Evolutionary conservation across 2,888 invertebrate species (phyloP).

Genomic region (Epsilonema sp.): DNA sequence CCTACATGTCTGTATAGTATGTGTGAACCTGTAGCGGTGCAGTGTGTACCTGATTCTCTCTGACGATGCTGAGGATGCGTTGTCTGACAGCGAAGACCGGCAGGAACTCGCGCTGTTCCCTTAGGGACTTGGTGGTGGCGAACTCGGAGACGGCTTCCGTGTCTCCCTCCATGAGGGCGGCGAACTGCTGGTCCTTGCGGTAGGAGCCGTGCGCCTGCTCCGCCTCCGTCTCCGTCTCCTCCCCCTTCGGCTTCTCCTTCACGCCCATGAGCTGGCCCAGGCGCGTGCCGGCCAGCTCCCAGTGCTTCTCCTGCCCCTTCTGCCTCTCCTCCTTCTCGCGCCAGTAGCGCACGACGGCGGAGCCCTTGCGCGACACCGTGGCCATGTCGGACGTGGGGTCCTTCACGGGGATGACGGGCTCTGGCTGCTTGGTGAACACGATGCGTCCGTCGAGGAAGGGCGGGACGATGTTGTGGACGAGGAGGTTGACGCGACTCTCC

Average conservation of each 20-base stretch:
- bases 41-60: constrained; percentile 61
- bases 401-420: constrained; percentile 70
- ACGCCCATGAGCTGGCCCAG: constrained; percentile 94
- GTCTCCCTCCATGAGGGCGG: constrained; percentile 62
- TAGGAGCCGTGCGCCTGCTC: too few relatives aligned
- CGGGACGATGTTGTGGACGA: constrained; percentile 93
- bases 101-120: constrained; percentile 67
- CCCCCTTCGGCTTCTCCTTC: constrained; percentile 48
- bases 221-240: constrained; percentile 31
- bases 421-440: constrained; percentile 95
- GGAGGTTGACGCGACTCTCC: constrained; percentile 73
- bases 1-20: not conserved
- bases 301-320: constrained; percentile 92
- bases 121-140: constrained; percentile 52
- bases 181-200: constrained; percentile 86
- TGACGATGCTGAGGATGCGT: constrained; percentile 40
- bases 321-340: constrained; percentile 89
- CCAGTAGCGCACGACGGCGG: constrained; percentile 54
- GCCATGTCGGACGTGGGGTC: constrained; percentile 98
- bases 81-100: constrained; percentile 89
- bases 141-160: constrained; percentile 48
- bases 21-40: constrained; percentile 53
- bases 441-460: constrained; percentile 96
- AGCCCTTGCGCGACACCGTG: constrained; percentile 70
- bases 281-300: constrained; percentile 90